phyloP scores from a whole-genome alignment of 2,888 invertebrate genomes.

The Acleris emargana region DNA sequence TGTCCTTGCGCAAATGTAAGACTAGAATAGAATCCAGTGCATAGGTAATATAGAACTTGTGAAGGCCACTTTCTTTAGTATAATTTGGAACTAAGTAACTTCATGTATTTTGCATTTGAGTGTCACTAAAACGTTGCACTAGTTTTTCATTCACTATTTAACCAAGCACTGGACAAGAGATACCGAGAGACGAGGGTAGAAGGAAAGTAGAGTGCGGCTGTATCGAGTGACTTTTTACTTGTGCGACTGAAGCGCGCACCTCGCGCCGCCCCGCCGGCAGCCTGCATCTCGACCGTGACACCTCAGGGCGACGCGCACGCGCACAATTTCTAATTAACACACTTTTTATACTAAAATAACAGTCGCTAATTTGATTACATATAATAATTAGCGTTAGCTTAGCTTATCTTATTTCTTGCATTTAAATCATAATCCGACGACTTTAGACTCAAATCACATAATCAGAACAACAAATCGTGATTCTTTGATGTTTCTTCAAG shows the following conservation, averaged over 20 bases:
- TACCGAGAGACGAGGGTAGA: conserved; percentile 30
- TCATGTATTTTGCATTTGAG: neutral
- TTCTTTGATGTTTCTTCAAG: neutral
- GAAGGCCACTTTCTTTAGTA: conserved; percentile 1
- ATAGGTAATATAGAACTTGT: neutral
- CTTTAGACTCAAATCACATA: neutral
- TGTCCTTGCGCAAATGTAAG: conserved; percentile 52
- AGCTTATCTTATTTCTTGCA: neutral
- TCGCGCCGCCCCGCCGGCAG: conserved; percentile 40
- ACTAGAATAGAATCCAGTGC: conserved; percentile 9
- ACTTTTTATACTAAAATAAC: conserved; percentile 47
- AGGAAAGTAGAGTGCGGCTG: conserved; percentile 48
- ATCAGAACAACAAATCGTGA: neutral
- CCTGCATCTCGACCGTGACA: conserved; percentile 73
- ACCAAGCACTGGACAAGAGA: neutral
- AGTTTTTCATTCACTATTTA: conserved; percentile 5
- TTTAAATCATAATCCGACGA: neutral
- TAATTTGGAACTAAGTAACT: conserved; percentile 1
- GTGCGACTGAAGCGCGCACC: conserved; percentile 30
- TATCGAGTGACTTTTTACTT: conserved; percentile 41
- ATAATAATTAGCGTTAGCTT: conserved; percentile 3
- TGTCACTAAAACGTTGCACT: conserved; percentile 8
- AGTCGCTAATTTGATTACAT: conserved; percentile 22
- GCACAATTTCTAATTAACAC: conserved; percentile 60
- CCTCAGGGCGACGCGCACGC: conserved; percentile 64